Evolutionary conservation across 2,888 invertebrate genomes (phyloP), one percentile per base, ranked within the genome.

Genomic region (Argyra leucocephala): DNA sequence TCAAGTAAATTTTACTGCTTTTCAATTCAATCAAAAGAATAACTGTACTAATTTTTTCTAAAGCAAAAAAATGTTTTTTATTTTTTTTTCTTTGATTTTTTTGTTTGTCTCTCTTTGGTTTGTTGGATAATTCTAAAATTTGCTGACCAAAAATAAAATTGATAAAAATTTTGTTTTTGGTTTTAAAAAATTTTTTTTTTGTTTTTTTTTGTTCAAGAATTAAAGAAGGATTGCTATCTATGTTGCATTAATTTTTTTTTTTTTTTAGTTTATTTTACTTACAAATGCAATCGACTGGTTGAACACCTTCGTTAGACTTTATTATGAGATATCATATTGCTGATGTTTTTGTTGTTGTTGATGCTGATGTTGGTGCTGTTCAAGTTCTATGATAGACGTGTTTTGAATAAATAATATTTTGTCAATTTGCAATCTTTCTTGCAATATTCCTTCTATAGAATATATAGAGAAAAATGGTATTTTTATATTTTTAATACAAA

Each of bases 11-110:
- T 15, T 18, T 48, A n/a, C 18, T 48, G 18, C 2, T 48, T 48
- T 48, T 48, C 48, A 48, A 48, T 48, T 48, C 48, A 48, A 48
- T 48, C 48, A 48, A 48, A 48, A 31, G 15, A n/a, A 48, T 48
- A 9, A 48, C 48, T 15, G 48, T 15, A 48, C 12, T 48, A 48
- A 18, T 48, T 48, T 48, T 48, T 18, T 4, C 12, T 48, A 48
- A n/a, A 48, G 12, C n/a, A 18, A 15, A 18, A 18, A 48, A n/a
- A 48, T 48, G 12, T 18, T 48, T n/a, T 18, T 18, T 48, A 48
- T 48, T 48, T 48, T 37, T 9, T 18, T 48, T n/a, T 15, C 48
- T 48, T 48, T 31, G 1, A 31, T 31, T 31, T 31, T 31, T 4
- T 10, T 31, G 26, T 31, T 6, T 7, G 7, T 31, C 5, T 31